Conservation (phyloP, 2,113 vertebrate species). For the Clarias batrachus region DNA sequence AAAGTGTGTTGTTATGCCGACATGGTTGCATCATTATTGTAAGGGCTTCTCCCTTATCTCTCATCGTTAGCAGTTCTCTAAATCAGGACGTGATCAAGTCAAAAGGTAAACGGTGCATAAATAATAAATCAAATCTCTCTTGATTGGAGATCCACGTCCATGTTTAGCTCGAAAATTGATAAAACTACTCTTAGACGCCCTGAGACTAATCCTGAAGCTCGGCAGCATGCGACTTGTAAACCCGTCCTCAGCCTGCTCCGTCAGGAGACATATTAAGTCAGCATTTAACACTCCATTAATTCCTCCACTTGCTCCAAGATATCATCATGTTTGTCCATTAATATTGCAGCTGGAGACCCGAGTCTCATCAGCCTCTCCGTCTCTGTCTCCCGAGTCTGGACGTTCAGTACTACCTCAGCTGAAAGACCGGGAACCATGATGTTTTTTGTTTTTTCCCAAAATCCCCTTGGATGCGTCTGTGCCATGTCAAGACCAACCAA, state of each 20-base stretch:
- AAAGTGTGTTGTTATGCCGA: background rate
- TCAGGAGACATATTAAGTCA: slow-evolving; percentile 52
- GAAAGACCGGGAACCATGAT: background rate
- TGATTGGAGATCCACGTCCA: background rate
- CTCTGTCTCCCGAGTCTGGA: slow-evolving; percentile 15
- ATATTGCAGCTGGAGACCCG: slow-evolving; percentile 36
- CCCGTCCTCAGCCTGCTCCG: slow-evolving; percentile 27
- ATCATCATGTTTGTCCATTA: slow-evolving; percentile 43
- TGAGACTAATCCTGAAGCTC: slow-evolving; percentile 29
- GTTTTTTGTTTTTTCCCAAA: background rate
- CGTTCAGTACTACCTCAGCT: background rate
- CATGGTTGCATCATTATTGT: background rate
- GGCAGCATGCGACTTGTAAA: slow-evolving; percentile 21
- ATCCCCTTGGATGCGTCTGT: background rate
- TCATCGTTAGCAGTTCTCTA: background rate
- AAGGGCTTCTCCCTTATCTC: background rate
- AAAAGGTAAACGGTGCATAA: background rate
- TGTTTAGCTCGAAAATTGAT: background rate
- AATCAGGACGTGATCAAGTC: background rate
- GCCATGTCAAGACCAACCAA: background rate
- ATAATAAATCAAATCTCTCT: background rate
- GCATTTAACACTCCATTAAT: slow-evolving; percentile 55
- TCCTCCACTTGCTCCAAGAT: slow-evolving; percentile 40
- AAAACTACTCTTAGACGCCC: slow-evolving; percentile 17
- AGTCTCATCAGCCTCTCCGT: slow-evolving; percentile 19